A percentile compares a stretch with the other conserved stretches of the same genome.
phyloP scores from a whole-genome alignment of 2,113 vertebrate species.

The Gymnogyps californianus region DNA sequence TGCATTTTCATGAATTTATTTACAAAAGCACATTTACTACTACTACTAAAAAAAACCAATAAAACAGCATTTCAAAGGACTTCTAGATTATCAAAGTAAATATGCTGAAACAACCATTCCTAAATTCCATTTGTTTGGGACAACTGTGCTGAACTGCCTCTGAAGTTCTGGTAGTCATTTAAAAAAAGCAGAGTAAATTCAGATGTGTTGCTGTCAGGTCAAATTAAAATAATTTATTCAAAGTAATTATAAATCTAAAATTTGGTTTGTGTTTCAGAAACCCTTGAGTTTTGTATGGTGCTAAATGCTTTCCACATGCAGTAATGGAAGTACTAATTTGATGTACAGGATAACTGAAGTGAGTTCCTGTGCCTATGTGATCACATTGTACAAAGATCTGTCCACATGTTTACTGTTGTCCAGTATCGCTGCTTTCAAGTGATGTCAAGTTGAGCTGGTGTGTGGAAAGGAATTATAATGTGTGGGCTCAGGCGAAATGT shows the following conservation, averaged over 20 bases:
- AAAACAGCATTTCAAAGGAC: neutral
- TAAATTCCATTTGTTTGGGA: neutral
- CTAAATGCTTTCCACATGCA: constrained; percentile 23
- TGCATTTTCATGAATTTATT: neutral
- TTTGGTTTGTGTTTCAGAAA: constrained; percentile 3
- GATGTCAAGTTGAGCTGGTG: neutral
- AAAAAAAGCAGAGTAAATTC: neutral
- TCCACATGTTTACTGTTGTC: neutral
- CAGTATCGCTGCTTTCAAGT: neutral
- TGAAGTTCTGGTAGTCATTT: neutral
- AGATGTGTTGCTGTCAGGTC: neutral
- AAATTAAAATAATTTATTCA: neutral
- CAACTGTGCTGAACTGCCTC: neutral
- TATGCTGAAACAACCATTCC: neutral
- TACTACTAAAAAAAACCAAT: neutral
- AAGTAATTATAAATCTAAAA: neutral
- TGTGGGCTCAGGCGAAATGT: neutral
- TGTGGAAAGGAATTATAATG: neutral
- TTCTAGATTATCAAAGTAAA: neutral
- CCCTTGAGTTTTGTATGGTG: neutral
- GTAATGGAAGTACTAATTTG: neutral
- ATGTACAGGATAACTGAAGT: neutral
- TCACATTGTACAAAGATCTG: neutral
- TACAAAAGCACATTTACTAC: neutral
- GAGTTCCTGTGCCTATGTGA: neutral